Percentiles rank a stretch among this genome's conserved stretches.
phyloP scores from a whole-genome alignment of 2,888 invertebrate genomes.

The Oithona nana region DNA sequence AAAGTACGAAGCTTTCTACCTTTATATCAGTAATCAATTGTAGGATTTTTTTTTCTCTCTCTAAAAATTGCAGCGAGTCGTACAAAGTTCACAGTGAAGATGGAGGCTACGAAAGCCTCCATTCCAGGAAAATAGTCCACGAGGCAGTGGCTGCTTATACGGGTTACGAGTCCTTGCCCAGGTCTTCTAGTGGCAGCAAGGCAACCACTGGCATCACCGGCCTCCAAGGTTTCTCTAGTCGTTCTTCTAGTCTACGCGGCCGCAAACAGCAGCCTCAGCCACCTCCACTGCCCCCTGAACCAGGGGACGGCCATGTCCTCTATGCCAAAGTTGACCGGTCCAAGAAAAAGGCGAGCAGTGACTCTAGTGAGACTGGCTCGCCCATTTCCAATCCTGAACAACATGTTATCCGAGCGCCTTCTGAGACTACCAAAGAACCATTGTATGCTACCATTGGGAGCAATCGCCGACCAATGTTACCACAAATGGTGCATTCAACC shows the following conservation, averaged over 20 bases:
- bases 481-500: not conserved
- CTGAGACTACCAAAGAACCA: not conserved
- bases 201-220: not conserved
- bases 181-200: not conserved
- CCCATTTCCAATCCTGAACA: not conserved
- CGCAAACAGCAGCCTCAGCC: not conserved
- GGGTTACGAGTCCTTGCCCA: conserved; percentile 10
- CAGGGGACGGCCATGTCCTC: conserved; percentile 14
- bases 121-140: not conserved
- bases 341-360: conserved; percentile 21
- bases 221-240: not conserved
- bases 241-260: not conserved
- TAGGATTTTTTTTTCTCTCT: not conserved
- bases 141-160: conserved; percentile 7
- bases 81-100: conserved; percentile 17
- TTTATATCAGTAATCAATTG: not conserved
- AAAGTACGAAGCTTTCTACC: not conserved
- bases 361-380: not conserved
- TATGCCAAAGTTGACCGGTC: conserved; percentile 23
- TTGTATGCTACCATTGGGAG: not conserved
- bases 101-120: conserved; percentile 20
- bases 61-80: not conserved
- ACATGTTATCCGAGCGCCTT: not conserved
- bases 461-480: not conserved
- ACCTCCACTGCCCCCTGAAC: not conserved